A percentile compares a stretch with the other conserved stretches of the same genome.
These are phyloP conservation scores for Netelia fuscicornis DNA, from an alignment of 2,888 invertebrate species.

Conservation along the genomic window DNA sequence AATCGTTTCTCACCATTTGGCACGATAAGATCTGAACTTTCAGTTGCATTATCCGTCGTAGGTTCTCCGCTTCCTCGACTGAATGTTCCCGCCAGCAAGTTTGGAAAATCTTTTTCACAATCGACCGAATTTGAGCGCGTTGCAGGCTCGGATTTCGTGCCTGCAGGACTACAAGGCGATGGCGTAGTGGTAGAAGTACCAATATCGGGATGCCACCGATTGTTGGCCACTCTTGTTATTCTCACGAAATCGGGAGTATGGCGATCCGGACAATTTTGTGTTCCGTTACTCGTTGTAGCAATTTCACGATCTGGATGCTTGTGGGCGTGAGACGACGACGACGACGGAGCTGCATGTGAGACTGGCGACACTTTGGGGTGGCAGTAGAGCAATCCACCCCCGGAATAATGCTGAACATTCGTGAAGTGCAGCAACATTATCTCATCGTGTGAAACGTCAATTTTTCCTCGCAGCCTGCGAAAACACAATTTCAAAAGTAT, in stretches of 20 bases:
- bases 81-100: conserved; percentile 40
- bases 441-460: conserved; percentile 85
- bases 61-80: conserved; percentile 18
- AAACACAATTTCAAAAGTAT: conserved; percentile 17
- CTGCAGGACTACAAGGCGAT: conserved; percentile 25
- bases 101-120: conserved; percentile 77
- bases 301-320: conserved; percentile 76
- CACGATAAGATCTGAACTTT: conserved; percentile 77
- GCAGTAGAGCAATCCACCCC: conserved; percentile 72
- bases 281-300: conserved; percentile 44
- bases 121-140: conserved; percentile 81
- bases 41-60: conserved; percentile 70
- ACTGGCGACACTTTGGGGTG: conserved; percentile 44
- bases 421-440: conserved; percentile 87
- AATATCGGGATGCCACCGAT: conserved; percentile 39
- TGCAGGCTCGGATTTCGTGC: conserved; percentile 78
- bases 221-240: conserved; percentile 34
- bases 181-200: conserved; percentile 9
- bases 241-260: conserved; percentile 67
- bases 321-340: conserved; percentile 72
- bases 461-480: conserved; percentile 70
- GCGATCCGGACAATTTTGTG: conserved; percentile 71
- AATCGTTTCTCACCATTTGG: conserved; percentile 76
- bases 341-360: conserved; percentile 56
- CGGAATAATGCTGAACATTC: conserved; percentile 73